A percentile compares a stretch with the other conserved stretches of the same genome.
These are phyloP conservation scores for Nylanderia fulva DNA, from an alignment of 1,140 invertebrate genomes.

Conservation along the genomic window DNA sequence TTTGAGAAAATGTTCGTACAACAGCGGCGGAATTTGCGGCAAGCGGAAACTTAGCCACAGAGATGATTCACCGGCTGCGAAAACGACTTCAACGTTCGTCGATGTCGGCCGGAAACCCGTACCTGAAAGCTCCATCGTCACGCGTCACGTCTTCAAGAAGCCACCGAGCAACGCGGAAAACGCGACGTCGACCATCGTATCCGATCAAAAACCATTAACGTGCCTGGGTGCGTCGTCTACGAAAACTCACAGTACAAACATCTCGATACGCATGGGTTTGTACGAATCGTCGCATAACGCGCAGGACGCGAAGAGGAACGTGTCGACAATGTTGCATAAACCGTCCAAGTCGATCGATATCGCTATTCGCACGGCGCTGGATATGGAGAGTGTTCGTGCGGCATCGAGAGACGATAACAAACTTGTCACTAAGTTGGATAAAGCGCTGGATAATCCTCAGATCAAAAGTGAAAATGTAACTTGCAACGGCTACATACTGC, in stretches of 20 bases:
- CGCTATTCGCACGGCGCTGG: background rate
- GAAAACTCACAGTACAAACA: constrained; percentile 80
- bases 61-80: background rate
- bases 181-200: background rate
- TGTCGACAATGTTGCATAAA: constrained; percentile 40
- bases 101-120: constrained; percentile 1
- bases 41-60: constrained; percentile 16
- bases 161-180: constrained; percentile 48
- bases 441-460: background rate
- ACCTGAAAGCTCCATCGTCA: constrained; percentile 77
- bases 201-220: constrained; percentile 46
- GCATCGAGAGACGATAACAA: constrained; percentile 14
- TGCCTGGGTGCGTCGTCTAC: constrained; percentile 54
- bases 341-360: constrained; percentile 16
- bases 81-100: background rate
- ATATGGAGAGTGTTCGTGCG: background rate
- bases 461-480: background rate
- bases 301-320: constrained; percentile 74
- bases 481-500: background rate
- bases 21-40: background rate
- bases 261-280: constrained; percentile 82
- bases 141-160: constrained; percentile 79
- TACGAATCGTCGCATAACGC: constrained; percentile 79
- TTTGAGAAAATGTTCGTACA: constrained; percentile 54
- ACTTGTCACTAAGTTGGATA: background rate